Conservation (phyloP, 2,113 vertebrate genomes). For the Gobio gobio region DNA sequence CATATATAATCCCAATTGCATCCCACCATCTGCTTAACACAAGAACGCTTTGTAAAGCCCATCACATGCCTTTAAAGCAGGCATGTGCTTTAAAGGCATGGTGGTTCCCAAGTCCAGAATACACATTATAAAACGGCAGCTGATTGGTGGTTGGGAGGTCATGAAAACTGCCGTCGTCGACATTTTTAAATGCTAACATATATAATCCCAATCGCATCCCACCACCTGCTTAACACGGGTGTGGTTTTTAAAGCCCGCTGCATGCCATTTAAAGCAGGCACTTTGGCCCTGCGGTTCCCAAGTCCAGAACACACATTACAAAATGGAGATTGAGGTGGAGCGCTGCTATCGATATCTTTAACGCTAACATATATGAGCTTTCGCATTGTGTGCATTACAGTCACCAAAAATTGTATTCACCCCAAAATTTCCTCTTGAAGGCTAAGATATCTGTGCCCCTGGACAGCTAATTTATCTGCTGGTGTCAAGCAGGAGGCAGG, state of each 20-base stretch:
- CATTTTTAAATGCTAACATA: not conserved
- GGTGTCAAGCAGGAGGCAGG: slow-evolving; percentile 70
- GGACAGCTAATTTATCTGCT: slow-evolving; percentile 68
- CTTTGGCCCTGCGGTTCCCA: no score
- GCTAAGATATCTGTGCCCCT: slow-evolving; percentile 57
- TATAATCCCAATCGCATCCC: slow-evolving; percentile 63
- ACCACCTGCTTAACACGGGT: slow-evolving; percentile 35
- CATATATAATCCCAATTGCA: slow-evolving; percentile 60
- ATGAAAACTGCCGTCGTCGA: not conserved
- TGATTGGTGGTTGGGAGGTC: not conserved
- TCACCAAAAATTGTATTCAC: not conserved
- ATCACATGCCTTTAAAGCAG: no score
- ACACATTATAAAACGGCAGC: not conserved
- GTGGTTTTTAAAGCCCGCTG: not conserved
- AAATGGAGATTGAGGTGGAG: no score
- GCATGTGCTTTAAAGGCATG: no score
- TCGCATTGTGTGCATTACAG: slow-evolving; percentile 37
- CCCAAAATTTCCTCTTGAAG: slow-evolving; percentile 43
- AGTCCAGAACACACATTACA: no score
- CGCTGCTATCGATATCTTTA: not conserved
- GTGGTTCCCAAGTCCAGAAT: no score
- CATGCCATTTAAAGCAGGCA: no score
- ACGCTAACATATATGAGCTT: slow-evolving; percentile 11
- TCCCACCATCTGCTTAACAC: slow-evolving; percentile 52
- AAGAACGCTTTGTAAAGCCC: not conserved